Evolutionary conservation across 2,113 vertebrate genomes (phyloP), one percentile per base, ranked within the genome.

Genomic region (Strix uralensis): DNA sequence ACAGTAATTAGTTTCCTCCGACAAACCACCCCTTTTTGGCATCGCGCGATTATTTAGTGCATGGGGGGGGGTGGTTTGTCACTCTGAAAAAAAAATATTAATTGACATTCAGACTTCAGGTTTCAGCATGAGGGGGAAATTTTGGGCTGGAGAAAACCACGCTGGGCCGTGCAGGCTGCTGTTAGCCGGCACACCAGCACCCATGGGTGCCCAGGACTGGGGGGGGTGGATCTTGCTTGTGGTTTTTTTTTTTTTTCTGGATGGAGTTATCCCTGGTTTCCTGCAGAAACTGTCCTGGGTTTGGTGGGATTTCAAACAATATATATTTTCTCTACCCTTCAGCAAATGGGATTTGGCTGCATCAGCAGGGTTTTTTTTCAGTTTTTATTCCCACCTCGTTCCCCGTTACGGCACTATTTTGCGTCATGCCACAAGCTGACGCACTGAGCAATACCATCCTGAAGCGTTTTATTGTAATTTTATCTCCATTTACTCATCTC

Each of bases 351-450:
- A 13, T 82, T 71, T 19, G 36, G 22, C 62, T 44, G 44, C 40
- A 3, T 13, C 23, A 10, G 17, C 17, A 52, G 21, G 26, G 11
- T 0, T 62, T 69, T 32, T 36, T 34, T 30, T 40, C 66, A 11
- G 30, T 9, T 51, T 73, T 10, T 10, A 11, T 36, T 58, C 81
- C 47, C 81, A 7, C 59, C 74, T 54, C 3, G 0, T 11, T 70
- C 36, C 87, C 25, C 2, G 0, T 26, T n/a, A 12, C 0, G 3
- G 15, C 1, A 3, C 25, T 7, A 1, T 38, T 25, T 9, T 6
- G 1, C 4, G 0, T 34, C 5, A 1, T 32, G 65, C 32, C 69
- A 3, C 1, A 10, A 80, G 30, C 81, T 29, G 55, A 44, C 1
- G 11, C 5, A 1, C 47, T 0, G 12, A 30, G 63, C 4, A 1